Conservation (phyloP, 2,888 invertebrate species). For the Brenthis ino region DNA sequence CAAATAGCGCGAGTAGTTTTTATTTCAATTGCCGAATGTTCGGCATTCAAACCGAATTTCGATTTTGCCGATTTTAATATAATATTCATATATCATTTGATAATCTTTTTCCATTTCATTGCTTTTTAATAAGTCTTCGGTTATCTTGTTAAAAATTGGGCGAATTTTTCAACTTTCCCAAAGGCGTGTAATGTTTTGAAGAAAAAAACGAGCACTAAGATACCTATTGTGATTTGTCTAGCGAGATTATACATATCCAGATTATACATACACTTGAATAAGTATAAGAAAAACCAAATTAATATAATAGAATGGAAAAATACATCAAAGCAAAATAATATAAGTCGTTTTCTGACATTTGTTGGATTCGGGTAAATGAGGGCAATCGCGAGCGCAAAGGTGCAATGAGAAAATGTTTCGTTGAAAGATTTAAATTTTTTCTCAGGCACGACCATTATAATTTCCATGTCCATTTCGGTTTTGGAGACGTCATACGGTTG, state of each 20-base stretch:
- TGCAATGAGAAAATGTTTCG: slow-evolving; percentile 58
- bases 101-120: slow-evolving; percentile 56
- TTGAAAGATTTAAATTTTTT: slow-evolving; percentile 57
- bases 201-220: slow-evolving; percentile 56
- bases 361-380: slow-evolving; percentile 60
- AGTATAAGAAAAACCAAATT: slow-evolving; percentile 58
- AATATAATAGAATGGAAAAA: slow-evolving; percentile 50
- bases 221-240: slow-evolving; percentile 56
- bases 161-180: slow-evolving; percentile 52
- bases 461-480: slow-evolving; percentile 33
- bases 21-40: no score
- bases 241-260: slow-evolving; percentile 59
- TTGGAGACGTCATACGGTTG: slow-evolving; percentile 32
- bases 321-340: slow-evolving; percentile 45
- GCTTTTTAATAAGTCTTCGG: slow-evolving; percentile 54
- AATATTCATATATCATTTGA: slow-evolving; percentile 54
- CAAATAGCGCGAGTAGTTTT: no score
- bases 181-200: slow-evolving; percentile 59
- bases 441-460: slow-evolving; percentile 20
- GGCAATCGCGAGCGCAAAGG: slow-evolving; percentile 57
- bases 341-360: slow-evolving; percentile 46
- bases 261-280: slow-evolving; percentile 54
- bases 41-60: no score
- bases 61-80: slow-evolving; percentile 53
- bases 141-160: slow-evolving; percentile 54